Percentiles rank a stretch among this genome's conserved stretches.
Conservation (phyloP, 2,797 vertebrate species). For the Alectoris magna region DNA sequence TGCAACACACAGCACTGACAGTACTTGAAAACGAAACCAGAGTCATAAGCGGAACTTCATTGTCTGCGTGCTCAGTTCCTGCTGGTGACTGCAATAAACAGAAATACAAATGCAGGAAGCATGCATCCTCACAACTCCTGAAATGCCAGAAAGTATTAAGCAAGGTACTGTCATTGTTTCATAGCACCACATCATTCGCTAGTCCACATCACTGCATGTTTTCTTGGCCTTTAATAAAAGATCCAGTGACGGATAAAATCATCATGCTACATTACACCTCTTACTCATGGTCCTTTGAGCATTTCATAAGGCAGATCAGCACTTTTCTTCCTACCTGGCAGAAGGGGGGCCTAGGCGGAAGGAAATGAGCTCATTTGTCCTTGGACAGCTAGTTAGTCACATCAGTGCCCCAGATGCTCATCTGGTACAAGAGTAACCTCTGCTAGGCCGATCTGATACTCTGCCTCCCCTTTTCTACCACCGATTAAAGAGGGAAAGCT, state of each 20-base stretch:
- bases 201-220: rapidly evolving
- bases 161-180: rapidly evolving
- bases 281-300: neutral
- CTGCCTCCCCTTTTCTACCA: neutral
- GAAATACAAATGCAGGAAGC: constrained; percentile 22
- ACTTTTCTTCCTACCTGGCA: neutral
- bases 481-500: neutral
- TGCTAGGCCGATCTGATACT: neutral
- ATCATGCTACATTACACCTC: neutral
- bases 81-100: neutral
- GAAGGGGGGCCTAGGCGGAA: neutral
- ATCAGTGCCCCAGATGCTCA: rapidly evolving
- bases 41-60: neutral
- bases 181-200: neutral
- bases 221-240: rapidly evolving
- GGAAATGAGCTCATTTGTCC: neutral
- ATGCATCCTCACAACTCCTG: neutral
- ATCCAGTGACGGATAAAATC: neutral
- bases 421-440: neutral
- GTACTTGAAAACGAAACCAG: neutral
- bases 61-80: neutral
- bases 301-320: neutral
- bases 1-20: rapidly evolving
- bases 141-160: neutral
- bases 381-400: neutral